phyloP scores from a whole-genome alignment of 2,888 invertebrate species.

The Lycocerus yunnanus region DNA sequence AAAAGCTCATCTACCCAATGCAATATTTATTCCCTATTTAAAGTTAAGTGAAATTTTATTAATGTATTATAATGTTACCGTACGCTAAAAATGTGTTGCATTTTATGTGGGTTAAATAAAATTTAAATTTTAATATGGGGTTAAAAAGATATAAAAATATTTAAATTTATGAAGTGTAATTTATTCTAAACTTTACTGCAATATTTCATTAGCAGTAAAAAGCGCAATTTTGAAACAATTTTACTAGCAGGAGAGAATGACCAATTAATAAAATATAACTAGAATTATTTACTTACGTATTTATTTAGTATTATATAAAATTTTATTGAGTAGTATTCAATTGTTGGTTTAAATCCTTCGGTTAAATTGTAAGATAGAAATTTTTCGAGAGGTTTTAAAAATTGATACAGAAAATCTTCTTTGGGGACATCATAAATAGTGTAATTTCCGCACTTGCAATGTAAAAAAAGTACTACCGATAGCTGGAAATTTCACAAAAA shows the following conservation, averaged over 20 bases:
- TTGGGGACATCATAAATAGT: neutral
- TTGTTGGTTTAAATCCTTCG: neutral
- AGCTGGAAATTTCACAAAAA: neutral
- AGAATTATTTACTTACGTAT: too few relatives aligned
- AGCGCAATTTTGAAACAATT: neutral
- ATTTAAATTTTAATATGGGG: neutral
- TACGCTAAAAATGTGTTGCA: neutral
- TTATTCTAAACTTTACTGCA: neutral
- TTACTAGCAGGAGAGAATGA: neutral
- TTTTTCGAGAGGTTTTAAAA: neutral
- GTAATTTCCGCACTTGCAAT: neutral
- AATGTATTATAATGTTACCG: neutral
- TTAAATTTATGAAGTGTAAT: neutral
- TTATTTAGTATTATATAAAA: neutral
- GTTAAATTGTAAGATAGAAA: neutral
- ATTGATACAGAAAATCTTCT: neutral
- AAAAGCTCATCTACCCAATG: neutral
- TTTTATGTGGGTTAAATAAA: neutral
- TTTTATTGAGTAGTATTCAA: neutral
- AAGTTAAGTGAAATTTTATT: neutral
- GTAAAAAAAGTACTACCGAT: neutral
- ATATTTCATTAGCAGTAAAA: neutral
- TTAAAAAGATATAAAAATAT: neutral
- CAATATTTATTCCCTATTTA: neutral
- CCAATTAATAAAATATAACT: neutral